Percentiles rank a stretch among this genome's conserved stretches.
Evolutionary conservation across 2,888 invertebrate species (phyloP).

Genomic region (Thera obeliscata): DNA sequence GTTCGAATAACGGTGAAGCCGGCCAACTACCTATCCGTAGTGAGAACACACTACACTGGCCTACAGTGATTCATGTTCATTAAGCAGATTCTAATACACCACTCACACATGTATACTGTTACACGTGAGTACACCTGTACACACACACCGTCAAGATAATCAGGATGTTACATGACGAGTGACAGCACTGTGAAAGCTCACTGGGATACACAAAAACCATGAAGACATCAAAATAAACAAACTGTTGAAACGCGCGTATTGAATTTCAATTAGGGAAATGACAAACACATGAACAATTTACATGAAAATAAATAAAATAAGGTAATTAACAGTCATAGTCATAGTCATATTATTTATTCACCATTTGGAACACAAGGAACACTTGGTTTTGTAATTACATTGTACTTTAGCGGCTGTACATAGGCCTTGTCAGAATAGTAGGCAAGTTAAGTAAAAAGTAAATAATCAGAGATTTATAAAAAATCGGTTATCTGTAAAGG

Average conservation of each 20-base stretch:
- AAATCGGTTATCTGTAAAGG: too few species aligned
- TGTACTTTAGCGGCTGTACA: too few species aligned
- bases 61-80: constrained; percentile 17
- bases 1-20: constrained; percentile 46
- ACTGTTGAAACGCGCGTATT: neutral
- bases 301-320: too few species aligned
- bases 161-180: constrained; percentile 13
- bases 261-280: too few species aligned
- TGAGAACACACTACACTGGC: constrained; percentile 8
- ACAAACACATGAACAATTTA: too few species aligned
- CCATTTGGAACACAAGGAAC: too few species aligned
- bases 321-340: too few species aligned
- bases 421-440: too few species aligned
- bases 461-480: too few species aligned
- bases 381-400: too few species aligned
- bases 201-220: neutral
- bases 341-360: too few species aligned
- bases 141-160: constrained; percentile 18
- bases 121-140: neutral
- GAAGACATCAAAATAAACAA: neutral
- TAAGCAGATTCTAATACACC: neutral
- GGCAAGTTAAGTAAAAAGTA: too few species aligned
- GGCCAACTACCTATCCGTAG: constrained; percentile 21
- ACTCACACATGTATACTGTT: neutral
- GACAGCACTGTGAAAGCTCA: neutral